A percentile compares a stretch with the other conserved stretches of the same genome.
These are phyloP conservation scores for Ceyx cyanopectus DNA, from an alignment of 2,113 vertebrate species.

Conservation along the genomic window DNA sequence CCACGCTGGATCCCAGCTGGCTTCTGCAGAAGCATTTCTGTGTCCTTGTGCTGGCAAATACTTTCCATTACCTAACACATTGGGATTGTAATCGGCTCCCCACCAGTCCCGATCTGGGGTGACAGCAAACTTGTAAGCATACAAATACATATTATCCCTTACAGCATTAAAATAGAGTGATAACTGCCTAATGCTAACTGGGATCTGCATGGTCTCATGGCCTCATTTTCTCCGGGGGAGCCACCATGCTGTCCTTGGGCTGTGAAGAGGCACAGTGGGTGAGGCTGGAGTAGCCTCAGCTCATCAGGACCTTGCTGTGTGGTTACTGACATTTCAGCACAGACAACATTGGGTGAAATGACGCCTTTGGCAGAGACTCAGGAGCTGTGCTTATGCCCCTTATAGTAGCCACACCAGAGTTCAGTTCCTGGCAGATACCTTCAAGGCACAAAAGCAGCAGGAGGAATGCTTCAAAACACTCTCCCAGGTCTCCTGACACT, in stretches of 20 bases:
- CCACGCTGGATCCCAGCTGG: neutral
- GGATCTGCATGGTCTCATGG: neutral
- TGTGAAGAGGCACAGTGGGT: neutral
- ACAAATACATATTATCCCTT: neutral
- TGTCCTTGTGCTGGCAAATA: neutral
- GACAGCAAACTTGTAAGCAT: neutral
- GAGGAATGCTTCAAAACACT: neutral
- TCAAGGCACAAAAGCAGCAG: neutral
- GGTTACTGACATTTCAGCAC: neutral
- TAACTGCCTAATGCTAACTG: neutral
- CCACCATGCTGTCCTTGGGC: rapidly evolving
- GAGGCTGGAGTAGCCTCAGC: neutral
- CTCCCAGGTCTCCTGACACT: neutral
- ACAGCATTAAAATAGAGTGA: neutral
- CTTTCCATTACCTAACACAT: neutral
- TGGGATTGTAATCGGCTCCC: neutral
- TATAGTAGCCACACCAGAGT: neutral
- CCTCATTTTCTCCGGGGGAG: neutral
- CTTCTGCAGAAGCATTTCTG: neutral
- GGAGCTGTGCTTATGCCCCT: neutral
- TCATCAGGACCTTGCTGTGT: neutral
- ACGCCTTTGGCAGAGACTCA: neutral
- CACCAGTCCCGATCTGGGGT: neutral
- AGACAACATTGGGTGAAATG: neutral
- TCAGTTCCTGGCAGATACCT: neutral